Conservation (phyloP, 2,888 invertebrate genomes). For the Microctonus hyperodae region DNA sequence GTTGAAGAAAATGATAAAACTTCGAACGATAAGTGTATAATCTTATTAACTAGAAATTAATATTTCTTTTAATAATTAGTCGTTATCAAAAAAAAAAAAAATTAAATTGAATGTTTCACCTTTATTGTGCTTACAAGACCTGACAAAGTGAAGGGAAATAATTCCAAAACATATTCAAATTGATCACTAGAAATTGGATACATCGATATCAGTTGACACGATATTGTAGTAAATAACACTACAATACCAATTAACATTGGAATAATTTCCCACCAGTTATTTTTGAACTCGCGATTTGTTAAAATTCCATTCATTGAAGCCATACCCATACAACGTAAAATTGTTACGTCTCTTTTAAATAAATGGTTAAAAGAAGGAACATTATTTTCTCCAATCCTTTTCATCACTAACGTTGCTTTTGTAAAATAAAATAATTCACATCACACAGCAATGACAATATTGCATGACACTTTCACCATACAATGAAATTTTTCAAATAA, state of each 20-base stretch:
- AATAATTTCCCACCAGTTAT: conserved; percentile 3
- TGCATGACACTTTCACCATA: no score
- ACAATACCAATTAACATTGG: neutral
- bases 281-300: neutral
- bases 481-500: neutral
- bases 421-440: neutral
- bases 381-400: neutral
- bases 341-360: neutral
- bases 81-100: neutral
- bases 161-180: neutral
- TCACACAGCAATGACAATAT: neutral
- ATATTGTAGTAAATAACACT: neutral
- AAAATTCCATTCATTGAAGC: neutral
- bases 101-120: neutral
- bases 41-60: neutral
- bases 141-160: neutral
- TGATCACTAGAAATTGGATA: neutral
- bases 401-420: neutral
- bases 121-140: neutral
- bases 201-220: neutral
- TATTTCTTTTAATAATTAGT: neutral
- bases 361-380: neutral
- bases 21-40: neutral
- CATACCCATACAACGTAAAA: conserved; percentile 3
- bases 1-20: neutral